Conservation (phyloP, 2,888 invertebrate species). For the Patella caerulea region DNA sequence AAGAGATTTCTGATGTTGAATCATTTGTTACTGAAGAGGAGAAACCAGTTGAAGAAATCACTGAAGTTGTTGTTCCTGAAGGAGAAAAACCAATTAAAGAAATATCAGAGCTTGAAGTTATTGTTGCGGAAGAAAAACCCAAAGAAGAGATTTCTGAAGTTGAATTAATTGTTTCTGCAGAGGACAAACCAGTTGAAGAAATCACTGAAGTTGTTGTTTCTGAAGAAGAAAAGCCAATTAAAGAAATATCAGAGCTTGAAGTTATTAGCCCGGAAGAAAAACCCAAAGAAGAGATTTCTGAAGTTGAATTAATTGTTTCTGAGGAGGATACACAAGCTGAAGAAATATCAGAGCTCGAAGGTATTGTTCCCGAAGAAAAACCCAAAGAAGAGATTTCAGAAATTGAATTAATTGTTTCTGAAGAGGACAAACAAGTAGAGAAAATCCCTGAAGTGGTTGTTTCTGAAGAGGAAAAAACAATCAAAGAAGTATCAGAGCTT, state of each 20-base stretch:
- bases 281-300: constrained; percentile 5
- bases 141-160: neutral
- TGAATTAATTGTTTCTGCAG: neutral
- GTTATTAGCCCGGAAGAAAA: neutral
- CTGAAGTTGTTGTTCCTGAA: neutral
- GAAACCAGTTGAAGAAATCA: constrained; percentile 1
- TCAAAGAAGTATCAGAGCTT: constrained; percentile 13
- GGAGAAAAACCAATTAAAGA: neutral
- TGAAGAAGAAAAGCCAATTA: neutral
- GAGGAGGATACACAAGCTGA: neutral
- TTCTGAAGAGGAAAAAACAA: neutral
- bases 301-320: neutral
- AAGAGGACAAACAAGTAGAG: neutral
- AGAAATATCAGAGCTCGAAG: neutral
- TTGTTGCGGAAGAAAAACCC: neutral
- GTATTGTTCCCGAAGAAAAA: neutral
- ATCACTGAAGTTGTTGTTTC: neutral
- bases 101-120: neutral
- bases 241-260: neutral
- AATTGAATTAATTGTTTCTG: neutral
- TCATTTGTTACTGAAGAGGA: neutral
- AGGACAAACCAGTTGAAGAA: neutral
- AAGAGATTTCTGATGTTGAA: too few relatives aligned
- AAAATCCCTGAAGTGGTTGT: constrained; percentile 6
- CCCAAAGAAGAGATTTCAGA: neutral